Evolutionary conservation across 1,140 invertebrate genomes (phyloP).

Genomic region (Saccostrea glomerata): DNA sequence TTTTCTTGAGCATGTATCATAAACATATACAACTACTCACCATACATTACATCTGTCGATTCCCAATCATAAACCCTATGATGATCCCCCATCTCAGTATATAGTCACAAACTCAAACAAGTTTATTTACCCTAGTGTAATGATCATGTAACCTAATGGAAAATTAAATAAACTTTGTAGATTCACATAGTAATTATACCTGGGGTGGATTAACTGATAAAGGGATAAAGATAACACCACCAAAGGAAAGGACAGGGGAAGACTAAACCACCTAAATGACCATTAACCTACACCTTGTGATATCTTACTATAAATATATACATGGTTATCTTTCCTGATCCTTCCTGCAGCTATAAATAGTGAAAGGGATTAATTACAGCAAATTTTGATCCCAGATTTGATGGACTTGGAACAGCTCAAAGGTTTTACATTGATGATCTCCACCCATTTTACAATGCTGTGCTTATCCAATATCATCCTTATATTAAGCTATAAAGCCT

Average conservation of each 20-base stretch:
- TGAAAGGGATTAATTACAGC: too few species aligned
- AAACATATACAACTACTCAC: not conserved
- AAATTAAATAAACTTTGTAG: constrained; percentile 33
- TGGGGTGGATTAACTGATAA: constrained; percentile 33
- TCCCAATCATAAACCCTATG: not conserved
- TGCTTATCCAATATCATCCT: too few species aligned
- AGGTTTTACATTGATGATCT: too few species aligned
- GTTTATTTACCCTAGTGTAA: constrained; percentile 4
- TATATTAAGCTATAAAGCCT: too few species aligned
- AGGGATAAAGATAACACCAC: not conserved
- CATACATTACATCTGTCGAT: not conserved
- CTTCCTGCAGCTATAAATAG: not conserved
- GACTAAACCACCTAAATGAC: not conserved
- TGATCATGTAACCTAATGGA: constrained; percentile 23
- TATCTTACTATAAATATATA: too few species aligned
- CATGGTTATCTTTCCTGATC: too few species aligned
- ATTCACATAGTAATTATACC: constrained; percentile 14
- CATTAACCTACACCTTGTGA: not conserved
- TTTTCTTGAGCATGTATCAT: too few species aligned
- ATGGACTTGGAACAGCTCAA: too few species aligned
- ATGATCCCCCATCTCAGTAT: not conserved
- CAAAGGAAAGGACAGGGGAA: not conserved
- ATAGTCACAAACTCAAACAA: not conserved
- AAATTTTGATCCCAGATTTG: too few species aligned
- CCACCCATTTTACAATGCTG: too few species aligned